Conservation (phyloP, 1,140 invertebrate species). For the Phthorimaea operculella region DNA sequence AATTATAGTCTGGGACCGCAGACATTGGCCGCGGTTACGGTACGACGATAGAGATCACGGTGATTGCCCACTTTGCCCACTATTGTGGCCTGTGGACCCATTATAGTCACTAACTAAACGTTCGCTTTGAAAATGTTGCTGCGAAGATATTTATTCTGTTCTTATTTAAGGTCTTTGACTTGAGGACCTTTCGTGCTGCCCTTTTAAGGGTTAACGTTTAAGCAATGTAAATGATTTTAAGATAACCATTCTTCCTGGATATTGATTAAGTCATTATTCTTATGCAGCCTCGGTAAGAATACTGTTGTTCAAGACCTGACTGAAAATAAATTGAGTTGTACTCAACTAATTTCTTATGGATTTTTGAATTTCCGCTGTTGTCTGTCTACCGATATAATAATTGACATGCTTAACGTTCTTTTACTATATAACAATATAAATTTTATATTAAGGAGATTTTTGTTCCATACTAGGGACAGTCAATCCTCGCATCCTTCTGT, state of each 20-base stretch:
- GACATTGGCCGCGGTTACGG: conserved; percentile 26
- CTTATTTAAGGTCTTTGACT: conserved; percentile 4
- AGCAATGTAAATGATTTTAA: neutral
- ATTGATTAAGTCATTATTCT: neutral
- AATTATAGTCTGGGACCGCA: conserved; percentile 50
- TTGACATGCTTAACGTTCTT: too few relatives aligned
- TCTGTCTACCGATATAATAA: too few relatives aligned
- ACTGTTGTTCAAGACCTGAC: neutral
- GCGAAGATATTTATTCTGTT: neutral
- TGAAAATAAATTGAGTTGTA: too few relatives aligned
- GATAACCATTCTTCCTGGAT: neutral
- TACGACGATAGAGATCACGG: conserved; percentile 34
- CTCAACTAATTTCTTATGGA: too few relatives aligned
- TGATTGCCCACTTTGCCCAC: conserved; percentile 18
- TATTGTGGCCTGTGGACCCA: conserved; percentile 11
- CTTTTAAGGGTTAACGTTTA: neutral
- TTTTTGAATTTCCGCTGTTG: too few relatives aligned
- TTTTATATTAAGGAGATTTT: too few relatives aligned
- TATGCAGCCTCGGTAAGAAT: neutral
- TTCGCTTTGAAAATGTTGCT: conserved; percentile 1
- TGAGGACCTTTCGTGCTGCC: neutral
- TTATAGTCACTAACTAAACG: conserved; percentile 27
- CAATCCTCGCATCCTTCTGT: too few relatives aligned
- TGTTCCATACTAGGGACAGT: too few relatives aligned
- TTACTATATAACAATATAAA: too few relatives aligned